Base-by-base conservation (phyloP, 2,113 vertebrate species). In the Charina bottae region DNA sequence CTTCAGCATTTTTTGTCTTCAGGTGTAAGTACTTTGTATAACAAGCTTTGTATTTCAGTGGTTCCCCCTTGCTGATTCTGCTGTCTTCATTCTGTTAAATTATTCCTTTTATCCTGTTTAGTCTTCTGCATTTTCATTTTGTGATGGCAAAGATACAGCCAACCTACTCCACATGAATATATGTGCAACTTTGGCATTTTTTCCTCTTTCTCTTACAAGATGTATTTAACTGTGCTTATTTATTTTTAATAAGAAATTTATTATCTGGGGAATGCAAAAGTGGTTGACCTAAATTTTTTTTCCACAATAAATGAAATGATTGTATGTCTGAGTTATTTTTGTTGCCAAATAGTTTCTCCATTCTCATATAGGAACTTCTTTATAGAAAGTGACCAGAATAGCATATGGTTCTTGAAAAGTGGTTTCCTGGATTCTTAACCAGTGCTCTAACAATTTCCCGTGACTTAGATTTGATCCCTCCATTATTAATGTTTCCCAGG, bases 401-500 rank as follows among this genome's bases (percentile, higher is more conserved):
- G 23, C 93, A 95, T 78, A 90, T 58, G 91, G 68, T 90, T 87
- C 94, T 96, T 91, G 91, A 96, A 87, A 92, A 93, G 91, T 96
- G 95, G 93, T 78, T 93, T 97, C 94, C 84, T 53, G 85, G 95
- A 88, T 95, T 90, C 90, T 97, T 97, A 97, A 94, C 90, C 88
- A 95, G 83, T 87, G 68, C 90, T 92, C 42, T 94, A 95, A 95
- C 95, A 95, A 97, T 97, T 98, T 97, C 97, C 96, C 96, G 96
- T 94, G 95, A 95, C 96, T 97, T 97, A 96, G 78, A 95, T 92
- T 78, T 96, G 93, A 97, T 96, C 93, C 24, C 17, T 1, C 87
- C 95, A 95, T 92, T 94, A 95, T 95, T 95, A 96, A 94, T 88
- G 62, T 94, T 97, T 97, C 94, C 90, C 96, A 96, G 95, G 93